phyloP scores from a whole-genome alignment of 1,140 invertebrate genomes.

The Brachionus rubens region DNA sequence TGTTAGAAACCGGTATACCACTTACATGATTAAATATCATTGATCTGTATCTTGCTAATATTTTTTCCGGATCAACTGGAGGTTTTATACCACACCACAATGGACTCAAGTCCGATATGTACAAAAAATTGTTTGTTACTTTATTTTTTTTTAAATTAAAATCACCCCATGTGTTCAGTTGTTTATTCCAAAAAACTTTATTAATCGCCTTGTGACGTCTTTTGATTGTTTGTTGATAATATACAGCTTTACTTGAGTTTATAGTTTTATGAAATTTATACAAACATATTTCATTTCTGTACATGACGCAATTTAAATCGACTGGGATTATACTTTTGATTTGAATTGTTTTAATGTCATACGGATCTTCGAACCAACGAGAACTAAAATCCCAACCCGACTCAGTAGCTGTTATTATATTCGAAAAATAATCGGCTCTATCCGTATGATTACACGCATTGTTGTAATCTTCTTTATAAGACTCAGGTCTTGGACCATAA shows the following conservation, averaged over 20 bases:
- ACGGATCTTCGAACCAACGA: slow-evolving; percentile 70
- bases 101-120: slow-evolving; percentile 77
- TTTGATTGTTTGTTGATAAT: slow-evolving; percentile 63
- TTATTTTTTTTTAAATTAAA: slow-evolving; percentile 71
- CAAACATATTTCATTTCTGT: slow-evolving; percentile 72
- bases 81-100: slow-evolving; percentile 69
- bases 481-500: slow-evolving; percentile 69
- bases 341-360: slow-evolving; percentile 57
- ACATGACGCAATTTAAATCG: slow-evolving; percentile 77
- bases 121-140: slow-evolving; percentile 70
- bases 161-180: slow-evolving; percentile 77
- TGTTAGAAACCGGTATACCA: slow-evolving; percentile 75
- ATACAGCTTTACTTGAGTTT: slow-evolving; percentile 61
- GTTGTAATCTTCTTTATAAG: slow-evolving; percentile 70
- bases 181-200: slow-evolving; percentile 76
- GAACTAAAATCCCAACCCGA: slow-evolving; percentile 92
- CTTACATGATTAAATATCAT: background rate
- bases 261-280: slow-evolving; percentile 67
- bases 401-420: slow-evolving; percentile 82
- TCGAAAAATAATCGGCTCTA: slow-evolving; percentile 69
- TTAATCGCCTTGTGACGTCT: slow-evolving; percentile 65
- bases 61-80: slow-evolving; percentile 39
- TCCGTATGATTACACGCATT: slow-evolving; percentile 38
- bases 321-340: slow-evolving; percentile 74
- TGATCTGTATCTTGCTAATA: background rate